phyloP scores from a whole-genome alignment of 2,113 vertebrate species.

The Sylvietta virens region DNA sequence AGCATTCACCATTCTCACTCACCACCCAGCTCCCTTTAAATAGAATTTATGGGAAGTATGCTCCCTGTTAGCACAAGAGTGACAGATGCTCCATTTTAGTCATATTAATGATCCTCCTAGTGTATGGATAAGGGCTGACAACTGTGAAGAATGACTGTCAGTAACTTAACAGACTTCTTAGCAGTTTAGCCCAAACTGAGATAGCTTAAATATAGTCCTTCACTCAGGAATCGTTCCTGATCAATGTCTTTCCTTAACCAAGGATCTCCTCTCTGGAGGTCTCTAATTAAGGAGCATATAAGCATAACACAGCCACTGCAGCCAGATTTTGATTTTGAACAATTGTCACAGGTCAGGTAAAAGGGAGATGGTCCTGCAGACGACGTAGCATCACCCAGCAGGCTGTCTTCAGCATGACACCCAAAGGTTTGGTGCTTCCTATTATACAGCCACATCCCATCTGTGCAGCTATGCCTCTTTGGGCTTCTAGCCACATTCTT shows the following conservation, averaged over 20 bases:
- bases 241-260: not conserved
- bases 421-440: not conserved
- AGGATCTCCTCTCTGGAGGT: not conserved
- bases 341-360: not conserved
- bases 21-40: not conserved
- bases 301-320: not conserved
- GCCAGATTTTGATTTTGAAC: not conserved
- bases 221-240: not conserved
- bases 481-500: not conserved
- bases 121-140: not conserved
- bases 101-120: not conserved
- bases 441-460: not conserved
- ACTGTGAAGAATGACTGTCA: constrained; percentile 33
- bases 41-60: not conserved
- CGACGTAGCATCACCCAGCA: not conserved
- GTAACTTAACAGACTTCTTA: not conserved
- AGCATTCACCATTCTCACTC: too few relatives aligned
- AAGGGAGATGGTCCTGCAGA: not conserved
- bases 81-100: constrained; percentile 1
- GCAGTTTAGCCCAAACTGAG: not conserved
- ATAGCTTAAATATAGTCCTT: not conserved
- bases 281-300: not conserved
- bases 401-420: not conserved
- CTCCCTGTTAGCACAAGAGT: not conserved
- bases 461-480: not conserved